Percentiles rank a stretch among this genome's conserved stretches.
phyloP scores from a whole-genome alignment of 64 coral and sea anemone genomes.

The Porites lutea region DNA sequence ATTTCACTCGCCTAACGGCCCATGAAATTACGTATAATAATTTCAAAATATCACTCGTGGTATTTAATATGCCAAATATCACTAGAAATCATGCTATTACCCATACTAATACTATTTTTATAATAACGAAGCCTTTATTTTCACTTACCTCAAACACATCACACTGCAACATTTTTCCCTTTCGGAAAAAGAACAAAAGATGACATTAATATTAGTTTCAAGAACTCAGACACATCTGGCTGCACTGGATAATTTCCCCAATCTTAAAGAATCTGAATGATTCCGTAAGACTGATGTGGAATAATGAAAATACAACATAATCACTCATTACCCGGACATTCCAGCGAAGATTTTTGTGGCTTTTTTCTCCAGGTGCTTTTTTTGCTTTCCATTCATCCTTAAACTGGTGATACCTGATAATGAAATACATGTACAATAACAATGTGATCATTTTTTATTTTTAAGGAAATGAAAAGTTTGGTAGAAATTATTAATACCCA shows the following conservation, averaged over 20 bases:
- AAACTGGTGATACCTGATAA: slow-evolving; percentile 87
- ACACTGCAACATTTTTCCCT: slow-evolving; percentile 91
- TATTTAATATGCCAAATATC: too few relatives aligned
- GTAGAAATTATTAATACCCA: background rate
- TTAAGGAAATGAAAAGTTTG: background rate
- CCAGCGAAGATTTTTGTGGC: slow-evolving; percentile 88
- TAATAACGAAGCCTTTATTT: too few relatives aligned
- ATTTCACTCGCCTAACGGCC: too few relatives aligned
- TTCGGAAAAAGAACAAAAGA: background rate
- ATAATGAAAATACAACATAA: background rate
- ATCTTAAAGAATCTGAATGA: too few relatives aligned
- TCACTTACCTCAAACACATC: slow-evolving; percentile 86
- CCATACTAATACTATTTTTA: too few relatives aligned
- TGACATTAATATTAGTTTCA: background rate
- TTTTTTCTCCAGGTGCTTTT: slow-evolving; percentile 95
- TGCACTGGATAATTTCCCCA: too few relatives aligned
- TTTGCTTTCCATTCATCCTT: slow-evolving; percentile 84
- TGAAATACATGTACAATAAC: background rate
- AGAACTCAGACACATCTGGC: background rate
- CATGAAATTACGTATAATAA: too few relatives aligned
- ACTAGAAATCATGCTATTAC: too few relatives aligned
- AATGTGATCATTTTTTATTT: too few relatives aligned
- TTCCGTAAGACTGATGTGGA: too few relatives aligned
- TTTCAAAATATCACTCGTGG: too few relatives aligned
- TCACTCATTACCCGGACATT: slow-evolving; percentile 73